These are phyloP conservation scores for Plecotus auritus DNA, from an alignment of 2,113 vertebrate genomes.

Conservation along the genomic window DNA sequence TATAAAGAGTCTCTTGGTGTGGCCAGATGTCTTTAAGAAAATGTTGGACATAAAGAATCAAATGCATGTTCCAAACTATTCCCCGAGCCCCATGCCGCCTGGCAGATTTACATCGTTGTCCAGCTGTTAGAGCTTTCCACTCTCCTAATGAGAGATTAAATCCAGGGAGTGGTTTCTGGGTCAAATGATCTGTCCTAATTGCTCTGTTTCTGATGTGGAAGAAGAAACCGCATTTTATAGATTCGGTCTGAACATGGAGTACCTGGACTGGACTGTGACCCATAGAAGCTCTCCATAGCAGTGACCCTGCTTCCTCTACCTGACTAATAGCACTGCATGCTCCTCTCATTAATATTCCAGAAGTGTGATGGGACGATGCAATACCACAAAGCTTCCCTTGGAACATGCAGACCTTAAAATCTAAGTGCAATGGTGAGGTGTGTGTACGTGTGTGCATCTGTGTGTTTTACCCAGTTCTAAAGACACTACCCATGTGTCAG, in stretches of 20 bases:
- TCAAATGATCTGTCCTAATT: not conserved
- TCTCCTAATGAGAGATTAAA: not conserved
- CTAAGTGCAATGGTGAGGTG: not conserved
- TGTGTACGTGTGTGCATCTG: no score
- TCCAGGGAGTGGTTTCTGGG: not conserved
- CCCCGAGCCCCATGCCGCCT: not conserved
- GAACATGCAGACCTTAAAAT: not conserved
- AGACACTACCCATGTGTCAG: not conserved
- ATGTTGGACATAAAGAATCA: not conserved
- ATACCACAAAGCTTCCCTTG: not conserved
- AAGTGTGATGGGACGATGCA: not conserved
- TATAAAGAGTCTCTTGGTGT: not conserved
- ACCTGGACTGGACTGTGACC: not conserved
- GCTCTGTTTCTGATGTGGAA: slow-evolving; percentile 27
- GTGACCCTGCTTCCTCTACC: not conserved
- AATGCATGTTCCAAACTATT: not conserved
- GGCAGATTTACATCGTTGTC: not conserved
- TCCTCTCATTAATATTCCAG: not conserved
- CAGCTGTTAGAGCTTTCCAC: not conserved
- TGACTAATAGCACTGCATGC: not conserved
- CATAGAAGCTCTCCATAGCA: not conserved
- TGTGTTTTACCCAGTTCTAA: not conserved
- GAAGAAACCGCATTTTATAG: slow-evolving; percentile 1
- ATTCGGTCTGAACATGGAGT: not conserved
- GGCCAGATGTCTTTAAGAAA: not conserved